phyloP scores from a whole-genome alignment of 2,888 invertebrate genomes.

The Seladonia tumulorum region DNA sequence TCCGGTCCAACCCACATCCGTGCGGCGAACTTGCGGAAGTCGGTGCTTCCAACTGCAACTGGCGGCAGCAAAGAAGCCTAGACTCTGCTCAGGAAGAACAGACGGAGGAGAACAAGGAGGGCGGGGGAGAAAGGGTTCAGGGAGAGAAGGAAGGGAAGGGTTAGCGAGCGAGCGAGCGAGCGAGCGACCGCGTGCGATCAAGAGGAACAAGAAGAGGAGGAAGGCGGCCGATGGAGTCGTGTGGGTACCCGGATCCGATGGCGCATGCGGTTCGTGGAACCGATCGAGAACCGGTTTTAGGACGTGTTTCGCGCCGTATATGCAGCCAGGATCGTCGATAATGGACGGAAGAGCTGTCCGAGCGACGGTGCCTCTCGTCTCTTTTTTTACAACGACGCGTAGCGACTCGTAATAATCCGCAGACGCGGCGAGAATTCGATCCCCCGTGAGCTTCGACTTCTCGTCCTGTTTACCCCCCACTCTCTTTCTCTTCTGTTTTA shows the following conservation, averaged over 20 bases:
- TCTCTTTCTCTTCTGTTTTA: constrained; percentile 2
- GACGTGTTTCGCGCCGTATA: constrained; percentile 71
- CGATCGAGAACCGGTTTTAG: constrained; percentile 80
- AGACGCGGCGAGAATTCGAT: constrained; percentile 70
- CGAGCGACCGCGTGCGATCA: constrained; percentile 2
- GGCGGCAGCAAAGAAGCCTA: constrained; percentile 68
- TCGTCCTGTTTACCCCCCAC: background rate
- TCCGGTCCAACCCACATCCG: constrained; percentile 78
- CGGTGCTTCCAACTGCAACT: constrained; percentile 71
- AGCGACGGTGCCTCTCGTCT: constrained; percentile 60
- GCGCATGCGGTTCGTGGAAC: constrained; percentile 76
- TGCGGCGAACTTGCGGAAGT: constrained; percentile 75
- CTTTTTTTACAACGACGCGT: constrained; percentile 37
- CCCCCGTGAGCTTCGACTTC: constrained; percentile 54
- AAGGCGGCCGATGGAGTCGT: constrained; percentile 60
- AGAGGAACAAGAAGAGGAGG: constrained; percentile 51
- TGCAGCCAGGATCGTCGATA: constrained; percentile 71
- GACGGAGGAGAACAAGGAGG: constrained; percentile 9
- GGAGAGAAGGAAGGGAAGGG: background rate
- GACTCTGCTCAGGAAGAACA: constrained; percentile 48
- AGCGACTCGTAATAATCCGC: constrained; percentile 67
- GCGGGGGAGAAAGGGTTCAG: background rate
- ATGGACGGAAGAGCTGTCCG: constrained; percentile 71
- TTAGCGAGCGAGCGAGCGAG: background rate
- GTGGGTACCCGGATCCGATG: constrained; percentile 81